These are phyloP conservation scores for Sminthurides bifidus DNA, from an alignment of 1,140 invertebrate genomes.

Conservation along the genomic window DNA sequence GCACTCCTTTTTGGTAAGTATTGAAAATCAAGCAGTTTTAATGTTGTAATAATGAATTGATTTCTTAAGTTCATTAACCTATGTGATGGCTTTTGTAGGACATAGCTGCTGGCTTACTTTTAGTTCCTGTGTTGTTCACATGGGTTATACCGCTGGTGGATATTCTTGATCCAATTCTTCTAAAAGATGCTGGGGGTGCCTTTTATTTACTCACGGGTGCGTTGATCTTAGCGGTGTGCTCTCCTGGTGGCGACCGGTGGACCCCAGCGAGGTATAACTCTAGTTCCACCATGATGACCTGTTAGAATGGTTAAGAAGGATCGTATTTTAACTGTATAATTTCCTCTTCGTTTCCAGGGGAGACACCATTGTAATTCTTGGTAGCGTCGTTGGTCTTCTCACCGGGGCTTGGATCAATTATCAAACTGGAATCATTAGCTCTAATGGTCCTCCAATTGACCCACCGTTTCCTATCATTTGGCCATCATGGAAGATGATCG, in stretches of 20 bases:
- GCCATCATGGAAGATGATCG: slow-evolving; percentile 57
- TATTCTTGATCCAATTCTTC: slow-evolving; percentile 54
- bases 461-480: slow-evolving; percentile 63
- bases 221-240: slow-evolving; percentile 54
- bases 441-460: slow-evolving; percentile 34
- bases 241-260: slow-evolving; percentile 63
- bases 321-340: too few species aligned
- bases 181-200: slow-evolving; percentile 54
- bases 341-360: slow-evolving; percentile 47
- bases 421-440: slow-evolving; percentile 53
- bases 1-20: slow-evolving; percentile 69
- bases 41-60: too few species aligned
- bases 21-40: too few species aligned
- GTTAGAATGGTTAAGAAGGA: background rate
- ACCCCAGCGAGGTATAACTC: slow-evolving; percentile 59
- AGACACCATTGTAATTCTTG: slow-evolving; percentile 72
- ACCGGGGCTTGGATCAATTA: slow-evolving; percentile 74
- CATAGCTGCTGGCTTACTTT: slow-evolving; percentile 56
- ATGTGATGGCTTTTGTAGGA: too few species aligned
- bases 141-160: slow-evolving; percentile 62
- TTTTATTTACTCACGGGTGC: slow-evolving; percentile 49
- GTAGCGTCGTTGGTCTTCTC: slow-evolving; percentile 63
- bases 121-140: slow-evolving; percentile 54
- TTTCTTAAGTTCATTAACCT: too few species aligned
- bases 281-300: background rate